These are phyloP conservation scores for Diorhabda carinulata DNA, from an alignment of 1,140 invertebrate species.

Conservation along the genomic window DNA sequence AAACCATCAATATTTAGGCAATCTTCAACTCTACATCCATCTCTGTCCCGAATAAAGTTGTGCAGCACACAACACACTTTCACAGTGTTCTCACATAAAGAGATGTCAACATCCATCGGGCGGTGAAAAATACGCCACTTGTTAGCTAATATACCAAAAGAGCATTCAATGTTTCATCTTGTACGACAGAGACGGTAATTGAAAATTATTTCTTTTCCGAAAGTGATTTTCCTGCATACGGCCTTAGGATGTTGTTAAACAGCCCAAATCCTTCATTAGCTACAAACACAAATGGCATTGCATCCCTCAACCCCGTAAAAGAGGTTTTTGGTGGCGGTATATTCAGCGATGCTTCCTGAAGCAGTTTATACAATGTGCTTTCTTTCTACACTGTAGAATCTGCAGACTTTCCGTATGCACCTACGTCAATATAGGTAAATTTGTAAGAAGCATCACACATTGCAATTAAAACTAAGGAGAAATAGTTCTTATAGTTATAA, in stretches of 20 bases:
- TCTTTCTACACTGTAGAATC: constrained; percentile 19
- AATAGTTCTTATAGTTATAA: constrained; percentile 50
- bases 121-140: constrained; percentile 13
- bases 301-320: neutral
- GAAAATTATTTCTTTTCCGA: constrained; percentile 4
- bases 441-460: constrained; percentile 44
- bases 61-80: neutral
- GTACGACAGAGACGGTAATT: constrained; percentile 4
- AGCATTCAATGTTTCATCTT: constrained; percentile 5
- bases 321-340: neutral
- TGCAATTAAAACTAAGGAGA: constrained; percentile 46
- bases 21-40: neutral
- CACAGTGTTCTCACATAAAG: neutral
- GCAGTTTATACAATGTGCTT: neutral
- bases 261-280: constrained; percentile 11
- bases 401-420: constrained; percentile 43
- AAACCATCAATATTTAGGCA: neutral
- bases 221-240: constrained; percentile 10
- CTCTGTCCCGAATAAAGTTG: neutral
- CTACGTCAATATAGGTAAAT: constrained; percentile 46
- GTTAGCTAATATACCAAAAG: constrained; percentile 13
- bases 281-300: constrained; percentile 10
- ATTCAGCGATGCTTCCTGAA: neutral
- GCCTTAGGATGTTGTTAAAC: constrained; percentile 6
- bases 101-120: constrained; percentile 4